Percentiles rank a stretch among this genome's conserved stretches.
These are phyloP conservation scores for Taphrorychus bicolor DNA, from an alignment of 2,888 invertebrate species.

Conservation along the genomic window DNA sequence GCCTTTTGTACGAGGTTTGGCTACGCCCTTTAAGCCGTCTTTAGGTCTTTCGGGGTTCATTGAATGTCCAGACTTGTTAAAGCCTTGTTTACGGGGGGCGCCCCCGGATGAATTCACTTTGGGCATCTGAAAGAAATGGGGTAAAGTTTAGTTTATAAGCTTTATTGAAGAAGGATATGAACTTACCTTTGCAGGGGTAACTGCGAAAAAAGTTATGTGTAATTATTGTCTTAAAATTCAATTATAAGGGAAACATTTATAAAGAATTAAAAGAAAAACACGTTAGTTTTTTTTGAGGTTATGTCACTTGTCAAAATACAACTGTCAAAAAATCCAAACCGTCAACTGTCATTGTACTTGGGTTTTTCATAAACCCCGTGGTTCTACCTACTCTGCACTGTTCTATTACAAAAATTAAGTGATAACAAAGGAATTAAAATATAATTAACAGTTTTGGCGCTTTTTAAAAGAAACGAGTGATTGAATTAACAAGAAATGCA, in stretches of 20 bases:
- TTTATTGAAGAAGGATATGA: not conserved
- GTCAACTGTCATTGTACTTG: not conserved
- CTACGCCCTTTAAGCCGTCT: conserved; percentile 83
- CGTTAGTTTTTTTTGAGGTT: not conserved
- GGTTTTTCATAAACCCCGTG: no score
- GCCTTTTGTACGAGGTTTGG: conserved; percentile 84
- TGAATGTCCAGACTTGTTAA: conserved; percentile 88
- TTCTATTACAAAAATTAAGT: no score
- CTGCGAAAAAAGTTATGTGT: not conserved
- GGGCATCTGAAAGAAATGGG: conserved; percentile 67
- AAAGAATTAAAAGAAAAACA: not conserved
- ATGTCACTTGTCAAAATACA: not conserved
- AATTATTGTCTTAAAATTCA: not conserved
- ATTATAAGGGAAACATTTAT: not conserved
- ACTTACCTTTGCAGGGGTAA: no score
- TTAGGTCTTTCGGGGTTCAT: conserved; percentile 92
- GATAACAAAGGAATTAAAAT: no score
- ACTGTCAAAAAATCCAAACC: not conserved
- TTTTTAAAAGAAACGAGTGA: no score
- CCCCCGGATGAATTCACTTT: conserved; percentile 77
- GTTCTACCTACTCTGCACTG: no score
- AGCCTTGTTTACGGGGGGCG: conserved; percentile 81
- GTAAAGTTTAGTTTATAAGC: not conserved
- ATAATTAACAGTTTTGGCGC: no score
- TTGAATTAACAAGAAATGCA: no score